Evolutionary conservation across 2,888 invertebrate species (phyloP), one percentile per base, ranked within the genome.

Genomic region (Catocala nupta): DNA sequence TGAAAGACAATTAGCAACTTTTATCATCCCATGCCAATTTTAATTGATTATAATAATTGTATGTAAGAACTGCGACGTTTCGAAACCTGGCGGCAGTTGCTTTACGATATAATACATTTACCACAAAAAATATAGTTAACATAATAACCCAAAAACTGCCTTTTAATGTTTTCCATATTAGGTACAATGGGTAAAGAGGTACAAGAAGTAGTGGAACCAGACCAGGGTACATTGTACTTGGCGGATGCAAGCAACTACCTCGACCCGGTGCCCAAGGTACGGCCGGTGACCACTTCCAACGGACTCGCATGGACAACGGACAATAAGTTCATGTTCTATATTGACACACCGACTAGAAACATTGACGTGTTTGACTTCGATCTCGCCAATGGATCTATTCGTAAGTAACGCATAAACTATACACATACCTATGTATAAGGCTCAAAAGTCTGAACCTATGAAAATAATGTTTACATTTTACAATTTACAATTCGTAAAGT

Each of bases 281-380:
- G 89, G 0, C 94, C 94, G 0, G 96, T 96, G 16, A 94, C 95
- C 10, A 94, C 97, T n/a, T 97, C 97, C 50, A 98, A 98, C 80
- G 98, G 98, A 1, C 86, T 98, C 6, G 96, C 96, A 0, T 98
- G 97, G 97, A 96, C 96, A 13, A 82, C 90, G 0, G 96, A 96
- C 77, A 95, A 96, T 79, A 94, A 95, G 67, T 95, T 95, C 75
- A 96, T 98, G 94, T 98, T 96, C 87, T 98, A 96, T 86, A 97
- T 97, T 43, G 98, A 98, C 87, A 95, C 97, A 0, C 94, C 95
- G 0, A 96, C 96, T 0, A 86, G 92, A 42, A 95, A 96, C 73
- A 93, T 98, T 3, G 96, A 95, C 59, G 96, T 95, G 8, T 97
- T 96, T 79, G 96, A 97, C 81, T 98, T 95, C 78, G 95, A 97